Percentiles rank a stretch among this genome's conserved stretches.
These are phyloP conservation scores for Gymnothorax reevesii DNA, from an alignment of 2,797 vertebrate species.

Conservation along the genomic window DNA sequence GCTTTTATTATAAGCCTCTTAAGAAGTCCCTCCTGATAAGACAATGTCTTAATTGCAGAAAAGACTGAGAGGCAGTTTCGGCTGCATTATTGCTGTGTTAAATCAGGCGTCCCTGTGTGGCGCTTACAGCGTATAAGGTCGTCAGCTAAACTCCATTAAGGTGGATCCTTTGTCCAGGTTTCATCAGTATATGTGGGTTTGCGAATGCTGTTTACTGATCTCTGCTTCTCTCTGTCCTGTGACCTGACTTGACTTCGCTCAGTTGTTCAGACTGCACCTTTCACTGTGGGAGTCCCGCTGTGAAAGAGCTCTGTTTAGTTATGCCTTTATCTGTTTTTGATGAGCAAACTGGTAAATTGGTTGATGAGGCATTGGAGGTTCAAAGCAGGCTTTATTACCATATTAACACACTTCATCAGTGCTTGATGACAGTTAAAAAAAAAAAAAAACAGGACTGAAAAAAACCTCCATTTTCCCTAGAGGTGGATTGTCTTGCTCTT, in stretches of 20 bases:
- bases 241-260: not conserved
- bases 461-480: not conserved
- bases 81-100: not conserved
- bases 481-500: not conserved
- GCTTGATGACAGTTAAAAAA: not conserved
- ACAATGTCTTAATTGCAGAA: constrained; percentile 17
- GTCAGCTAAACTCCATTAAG: not conserved
- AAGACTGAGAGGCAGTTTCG: not conserved
- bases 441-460: not conserved
- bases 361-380: not conserved
- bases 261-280: not conserved
- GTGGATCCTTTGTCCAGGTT: not conserved
- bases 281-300: not conserved
- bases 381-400: not conserved
- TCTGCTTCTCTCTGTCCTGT: not conserved
- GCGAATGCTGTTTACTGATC: not conserved
- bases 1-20: constrained; percentile 20
- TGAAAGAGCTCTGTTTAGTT: not conserved
- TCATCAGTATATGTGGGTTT: not conserved
- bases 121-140: not conserved
- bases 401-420: not conserved
- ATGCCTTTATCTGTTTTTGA: not conserved
- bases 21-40: constrained; percentile 7
- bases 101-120: not conserved
- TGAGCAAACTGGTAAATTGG: not conserved